A percentile compares a stretch with the other conserved stretches of the same genome.
Evolutionary conservation across 30 jellyfish, hydroid and myxozoan genomes (phyloP).

Genomic region (Chrysaora quinquecirrha): DNA sequence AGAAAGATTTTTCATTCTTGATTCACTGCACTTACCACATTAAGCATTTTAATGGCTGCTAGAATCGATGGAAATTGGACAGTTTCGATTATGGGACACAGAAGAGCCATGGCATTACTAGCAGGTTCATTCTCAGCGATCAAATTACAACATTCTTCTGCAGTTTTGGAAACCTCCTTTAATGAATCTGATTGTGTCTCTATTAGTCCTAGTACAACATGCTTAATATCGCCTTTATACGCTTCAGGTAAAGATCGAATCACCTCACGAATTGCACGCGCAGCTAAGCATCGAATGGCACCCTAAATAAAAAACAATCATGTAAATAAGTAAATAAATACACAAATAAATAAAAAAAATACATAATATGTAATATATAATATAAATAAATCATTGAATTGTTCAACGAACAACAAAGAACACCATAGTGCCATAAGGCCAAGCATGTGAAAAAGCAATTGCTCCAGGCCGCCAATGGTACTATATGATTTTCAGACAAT

Average conservation of each 20-base stretch:
- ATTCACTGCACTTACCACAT: constrained; percentile 76
- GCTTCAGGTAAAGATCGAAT: constrained; percentile 77
- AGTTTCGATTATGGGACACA: constrained; percentile 77
- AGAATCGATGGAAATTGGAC: constrained; percentile 75
- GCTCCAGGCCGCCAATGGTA: too few species aligned
- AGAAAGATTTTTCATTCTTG: too few species aligned
- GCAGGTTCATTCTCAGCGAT: constrained; percentile 66
- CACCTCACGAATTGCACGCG: constrained; percentile 87
- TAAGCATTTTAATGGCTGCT: constrained; percentile 92
- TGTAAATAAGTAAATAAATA: too few species aligned
- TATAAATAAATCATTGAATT: too few species aligned
- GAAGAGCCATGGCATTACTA: constrained; percentile 31
- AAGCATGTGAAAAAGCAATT: too few species aligned
- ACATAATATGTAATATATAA: too few species aligned
- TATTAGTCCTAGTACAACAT: constrained; percentile 57
- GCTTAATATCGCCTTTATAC: constrained; percentile 69
- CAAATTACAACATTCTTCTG: constrained; percentile 91
- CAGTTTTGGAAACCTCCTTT: constrained; percentile 96
- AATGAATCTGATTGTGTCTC: constrained; percentile 78
- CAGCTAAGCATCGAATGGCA: constrained; percentile 91
- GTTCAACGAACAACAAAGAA: too few species aligned
- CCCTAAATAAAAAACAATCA: constrained; percentile 62
- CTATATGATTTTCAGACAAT: too few species aligned
- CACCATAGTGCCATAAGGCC: too few species aligned
- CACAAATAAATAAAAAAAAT: too few species aligned